Evolutionary conservation across 92 coral and sea anemone genomes (phyloP).

Genomic region (Porites cylindrica): DNA sequence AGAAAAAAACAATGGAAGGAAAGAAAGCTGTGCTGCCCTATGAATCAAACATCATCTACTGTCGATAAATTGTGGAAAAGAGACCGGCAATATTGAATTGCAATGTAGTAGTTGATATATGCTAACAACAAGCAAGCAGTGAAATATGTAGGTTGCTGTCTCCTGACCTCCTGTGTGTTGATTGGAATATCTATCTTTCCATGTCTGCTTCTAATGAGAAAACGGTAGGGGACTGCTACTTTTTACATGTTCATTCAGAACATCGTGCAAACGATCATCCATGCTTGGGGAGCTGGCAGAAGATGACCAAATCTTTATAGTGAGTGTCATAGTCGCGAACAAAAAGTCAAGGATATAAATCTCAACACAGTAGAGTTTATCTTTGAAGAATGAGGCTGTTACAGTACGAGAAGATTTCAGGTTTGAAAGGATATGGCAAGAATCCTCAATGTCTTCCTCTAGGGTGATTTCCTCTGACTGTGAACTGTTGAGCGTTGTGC

Average conservation of each 20-base stretch:
- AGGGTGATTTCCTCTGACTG: slow-evolving; percentile 25
- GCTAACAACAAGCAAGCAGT: too few species aligned
- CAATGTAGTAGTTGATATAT: too few species aligned
- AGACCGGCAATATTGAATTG: too few species aligned
- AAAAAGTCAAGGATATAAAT: too few species aligned
- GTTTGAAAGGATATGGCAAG: slow-evolving; percentile 20
- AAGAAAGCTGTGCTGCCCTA: too few species aligned
- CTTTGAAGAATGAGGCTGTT: too few species aligned
- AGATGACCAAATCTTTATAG: not conserved
- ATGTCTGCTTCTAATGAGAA: not conserved
- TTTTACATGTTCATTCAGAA: not conserved
- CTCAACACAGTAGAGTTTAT: too few species aligned
- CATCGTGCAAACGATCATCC: slow-evolving; percentile 10
- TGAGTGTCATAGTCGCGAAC: slow-evolving; percentile 3
- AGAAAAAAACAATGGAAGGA: too few species aligned
- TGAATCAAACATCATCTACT: too few species aligned
- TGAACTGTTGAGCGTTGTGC: slow-evolving; percentile 23
- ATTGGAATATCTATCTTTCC: slow-evolving; percentile 11
- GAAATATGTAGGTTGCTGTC: too few species aligned
- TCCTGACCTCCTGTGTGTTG: not conserved
- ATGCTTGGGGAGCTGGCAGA: not conserved
- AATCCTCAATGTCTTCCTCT: not conserved
- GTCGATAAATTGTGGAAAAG: too few species aligned
- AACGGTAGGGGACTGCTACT: not conserved
- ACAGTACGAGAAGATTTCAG: not conserved